phyloP scores from a whole-genome alignment of 2,113 vertebrate genomes.

The Oryctolagus cuniculus region mOryCun1.1 NC_091432.1:110940501-110941000 shows the following conservation, averaged over 20 bases:
- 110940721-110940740: background rate
- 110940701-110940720: conserved; percentile 44
- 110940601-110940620: background rate
- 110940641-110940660: background rate
- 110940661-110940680: conserved; percentile 2
- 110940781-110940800: conserved; percentile 1
- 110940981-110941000: background rate
- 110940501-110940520: background rate
- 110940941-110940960: background rate
- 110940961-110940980: background rate
- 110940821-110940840: background rate
- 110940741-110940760: conserved; percentile 4
- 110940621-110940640: background rate
- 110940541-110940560: background rate
- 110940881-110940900: background rate
- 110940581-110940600: background rate
- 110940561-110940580: background rate
- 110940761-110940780: background rate
- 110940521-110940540: background rate
- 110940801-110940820: background rate
- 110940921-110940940: background rate
- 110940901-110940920: background rate
- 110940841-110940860: background rate
- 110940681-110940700: background rate
- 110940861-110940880: background rate